phyloP scores from a whole-genome alignment of 2,888 invertebrate genomes.

The Geophilus truncorum region DNA sequence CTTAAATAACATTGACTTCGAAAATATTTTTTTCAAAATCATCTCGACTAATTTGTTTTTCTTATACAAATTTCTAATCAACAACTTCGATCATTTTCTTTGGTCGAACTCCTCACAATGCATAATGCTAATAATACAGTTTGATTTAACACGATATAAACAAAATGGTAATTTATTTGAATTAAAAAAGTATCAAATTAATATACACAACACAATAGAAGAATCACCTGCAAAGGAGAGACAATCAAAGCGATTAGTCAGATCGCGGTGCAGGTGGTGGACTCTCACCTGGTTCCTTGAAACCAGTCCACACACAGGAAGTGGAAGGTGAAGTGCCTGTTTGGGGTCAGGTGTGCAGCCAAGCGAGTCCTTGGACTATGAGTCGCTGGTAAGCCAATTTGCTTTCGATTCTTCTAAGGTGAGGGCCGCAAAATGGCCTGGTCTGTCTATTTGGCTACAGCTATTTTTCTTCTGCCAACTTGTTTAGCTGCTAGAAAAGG shows the following conservation, averaged over 20 bases:
- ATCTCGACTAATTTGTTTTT: too few relatives aligned
- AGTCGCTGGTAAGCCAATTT: conserved; percentile 6
- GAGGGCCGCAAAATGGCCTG: not conserved
- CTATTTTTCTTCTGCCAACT: not conserved
- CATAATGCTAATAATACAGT: too few relatives aligned
- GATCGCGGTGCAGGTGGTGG: not conserved
- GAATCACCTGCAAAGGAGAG: not conserved
- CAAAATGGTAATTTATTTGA: not conserved
- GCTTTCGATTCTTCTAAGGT: conserved; percentile 11
- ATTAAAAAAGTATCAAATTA: not conserved
- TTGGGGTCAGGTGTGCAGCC: conserved; percentile 14
- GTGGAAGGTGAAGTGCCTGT: conserved; percentile 14
- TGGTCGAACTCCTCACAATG: too few relatives aligned
- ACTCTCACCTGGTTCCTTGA: conserved; percentile 15
- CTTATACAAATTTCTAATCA: too few relatives aligned
- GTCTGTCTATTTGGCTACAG: not conserved
- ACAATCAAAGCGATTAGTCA: conserved; percentile 9
- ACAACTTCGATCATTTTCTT: too few relatives aligned
- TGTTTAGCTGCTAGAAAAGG: not conserved
- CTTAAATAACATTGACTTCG: too few relatives aligned
- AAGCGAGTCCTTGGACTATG: conserved; percentile 11
- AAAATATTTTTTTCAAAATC: too few relatives aligned
- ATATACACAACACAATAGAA: not conserved
- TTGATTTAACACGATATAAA: too few relatives aligned
- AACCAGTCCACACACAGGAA: conserved; percentile 11